A percentile compares a stretch with the other conserved stretches of the same genome.
Conservation (phyloP, 2,797 vertebrate genomes). For the Enteromius trimaculatus region DNA sequence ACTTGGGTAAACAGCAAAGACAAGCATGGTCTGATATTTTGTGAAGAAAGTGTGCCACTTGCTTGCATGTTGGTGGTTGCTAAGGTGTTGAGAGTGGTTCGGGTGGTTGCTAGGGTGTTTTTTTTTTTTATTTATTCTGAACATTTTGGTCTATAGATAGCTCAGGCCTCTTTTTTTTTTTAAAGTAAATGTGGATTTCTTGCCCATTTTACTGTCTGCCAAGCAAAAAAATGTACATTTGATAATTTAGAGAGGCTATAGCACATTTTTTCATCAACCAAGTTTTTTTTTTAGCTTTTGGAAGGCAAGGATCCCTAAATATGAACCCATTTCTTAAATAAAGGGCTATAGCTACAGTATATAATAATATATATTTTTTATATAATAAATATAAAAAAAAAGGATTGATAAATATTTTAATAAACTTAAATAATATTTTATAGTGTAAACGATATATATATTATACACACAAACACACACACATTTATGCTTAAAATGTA, state of each 20-base stretch:
- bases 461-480: too few relatives aligned
- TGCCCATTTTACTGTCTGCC: neutral
- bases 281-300: neutral
- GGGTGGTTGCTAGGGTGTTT: neutral
- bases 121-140: neutral
- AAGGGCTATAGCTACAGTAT: neutral
- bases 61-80: neutral
- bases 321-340: neutral
- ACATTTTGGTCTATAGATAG: neutral
- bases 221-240: neutral
- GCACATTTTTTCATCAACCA: neutral
- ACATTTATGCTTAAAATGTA: too few relatives aligned
- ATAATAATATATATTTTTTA: neutral
- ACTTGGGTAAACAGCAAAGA: neutral
- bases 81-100: neutral
- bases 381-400: neutral
- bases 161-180: neutral
- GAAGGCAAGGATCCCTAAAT: neutral
- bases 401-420: neutral
- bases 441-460: too few relatives aligned
- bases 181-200: neutral
- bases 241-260: neutral
- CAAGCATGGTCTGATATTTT: neutral
- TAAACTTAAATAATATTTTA: neutral
- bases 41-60: conserved; percentile 13